These are phyloP conservation scores for Hippoglossus stenolepis DNA, from an alignment of 2,113 vertebrate species.

Conservation along the genomic window DNA sequence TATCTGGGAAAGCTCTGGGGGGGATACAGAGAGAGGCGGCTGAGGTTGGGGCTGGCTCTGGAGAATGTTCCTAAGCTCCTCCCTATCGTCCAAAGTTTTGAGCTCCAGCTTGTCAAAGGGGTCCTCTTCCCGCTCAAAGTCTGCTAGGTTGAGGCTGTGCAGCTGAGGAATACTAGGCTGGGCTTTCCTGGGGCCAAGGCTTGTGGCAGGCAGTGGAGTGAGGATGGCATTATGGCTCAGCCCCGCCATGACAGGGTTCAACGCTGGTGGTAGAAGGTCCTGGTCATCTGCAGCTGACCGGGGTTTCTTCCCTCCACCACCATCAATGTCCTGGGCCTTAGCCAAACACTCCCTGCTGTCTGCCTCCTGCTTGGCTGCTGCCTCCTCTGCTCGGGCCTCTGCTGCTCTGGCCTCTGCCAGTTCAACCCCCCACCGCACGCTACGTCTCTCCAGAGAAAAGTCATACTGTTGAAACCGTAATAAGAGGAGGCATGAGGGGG, in stretches of 20 bases:
- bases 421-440: conserved; percentile 89
- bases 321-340: conserved; percentile 66
- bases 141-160: conserved; percentile 92
- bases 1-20: conserved; percentile 69
- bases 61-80: conserved; percentile 94
- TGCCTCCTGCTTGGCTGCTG: conserved; percentile 71
- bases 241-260: conserved; percentile 93
- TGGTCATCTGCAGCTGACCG: conserved; percentile 73
- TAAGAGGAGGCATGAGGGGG: no score
- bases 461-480: conserved; percentile 86
- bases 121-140: conserved; percentile 98
- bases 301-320: conserved; percentile 64
- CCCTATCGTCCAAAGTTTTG: conserved; percentile 95
- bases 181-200: conserved; percentile 83
- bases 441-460: conserved; percentile 92
- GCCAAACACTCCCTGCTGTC: conserved; percentile 65
- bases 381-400: conserved; percentile 80
- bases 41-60: conserved; percentile 84
- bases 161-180: conserved; percentile 86
- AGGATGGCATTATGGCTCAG: conserved; percentile 93
- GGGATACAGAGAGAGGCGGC: conserved; percentile 55
- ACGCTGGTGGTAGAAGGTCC: conserved; percentile 86
- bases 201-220: conserved; percentile 92
- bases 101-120: conserved; percentile 97
- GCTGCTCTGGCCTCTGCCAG: conserved; percentile 87